Evolutionary conservation across 2,888 invertebrate species (phyloP).

Genomic region (Cerastoderma edule): DNA sequence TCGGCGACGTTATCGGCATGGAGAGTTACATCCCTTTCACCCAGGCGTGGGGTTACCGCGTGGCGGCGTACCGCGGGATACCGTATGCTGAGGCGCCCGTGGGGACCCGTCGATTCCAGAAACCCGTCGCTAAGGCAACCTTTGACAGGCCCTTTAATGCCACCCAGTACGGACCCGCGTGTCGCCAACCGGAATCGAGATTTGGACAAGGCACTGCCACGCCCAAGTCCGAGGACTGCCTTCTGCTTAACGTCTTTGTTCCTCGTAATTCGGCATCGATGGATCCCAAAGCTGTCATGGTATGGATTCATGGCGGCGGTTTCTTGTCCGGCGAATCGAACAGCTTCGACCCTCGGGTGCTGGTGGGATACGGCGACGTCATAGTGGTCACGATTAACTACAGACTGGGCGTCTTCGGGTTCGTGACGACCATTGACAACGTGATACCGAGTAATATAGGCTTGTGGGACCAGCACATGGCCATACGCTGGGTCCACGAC

Average conservation of each 20-base stretch:
- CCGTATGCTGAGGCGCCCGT: neutral
- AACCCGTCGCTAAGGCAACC: slow-evolving; percentile 2
- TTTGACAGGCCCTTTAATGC: slow-evolving; percentile 1
- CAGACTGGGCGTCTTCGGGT: slow-evolving; percentile 65
- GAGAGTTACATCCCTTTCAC: slow-evolving; percentile 17
- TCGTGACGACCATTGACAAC: slow-evolving; percentile 62
- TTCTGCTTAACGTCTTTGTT: neutral
- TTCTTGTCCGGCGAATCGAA: slow-evolving; percentile 4
- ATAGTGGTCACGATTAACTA: slow-evolving; percentile 67
- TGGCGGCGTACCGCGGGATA: neutral
- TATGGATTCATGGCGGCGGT: slow-evolving; percentile 22
- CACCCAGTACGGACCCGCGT: neutral
- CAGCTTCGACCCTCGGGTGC: slow-evolving; percentile 34
- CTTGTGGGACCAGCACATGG: slow-evolving; percentile 97
- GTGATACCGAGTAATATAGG: slow-evolving; percentile 85
- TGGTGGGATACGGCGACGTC: slow-evolving; percentile 49
- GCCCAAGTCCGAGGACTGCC: neutral
- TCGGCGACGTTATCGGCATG: neutral
- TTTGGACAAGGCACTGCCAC: neutral
- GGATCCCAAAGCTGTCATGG: slow-evolving; percentile 4
- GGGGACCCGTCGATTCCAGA: neutral
- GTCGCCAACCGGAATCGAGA: neutral
- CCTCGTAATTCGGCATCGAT: too few species aligned
- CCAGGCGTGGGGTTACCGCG: neutral
- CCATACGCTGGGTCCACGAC: slow-evolving; percentile 86